phyloP scores from a whole-genome alignment of 2,888 invertebrate genomes.

The Callinectes sapidus region DNA sequence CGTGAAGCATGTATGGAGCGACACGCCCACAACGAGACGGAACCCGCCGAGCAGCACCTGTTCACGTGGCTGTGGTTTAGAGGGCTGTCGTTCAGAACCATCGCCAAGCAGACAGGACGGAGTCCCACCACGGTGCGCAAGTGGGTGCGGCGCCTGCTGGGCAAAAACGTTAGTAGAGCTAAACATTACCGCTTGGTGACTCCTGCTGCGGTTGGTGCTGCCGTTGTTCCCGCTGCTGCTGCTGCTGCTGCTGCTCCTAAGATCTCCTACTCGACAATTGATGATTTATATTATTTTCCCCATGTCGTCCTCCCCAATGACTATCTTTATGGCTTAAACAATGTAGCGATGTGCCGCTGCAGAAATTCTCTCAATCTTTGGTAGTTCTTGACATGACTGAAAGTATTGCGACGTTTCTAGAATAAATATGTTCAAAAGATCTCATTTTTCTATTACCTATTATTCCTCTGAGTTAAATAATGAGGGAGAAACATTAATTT shows the following conservation, averaged over 20 bases:
- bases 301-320: neutral
- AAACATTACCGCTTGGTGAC: neutral
- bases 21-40: neutral
- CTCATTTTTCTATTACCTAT: neutral
- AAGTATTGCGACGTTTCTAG: neutral
- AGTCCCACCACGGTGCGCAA: constrained; percentile 11
- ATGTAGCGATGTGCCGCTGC: neutral
- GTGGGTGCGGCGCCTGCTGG: neutral
- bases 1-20: neutral
- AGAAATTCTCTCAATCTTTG: neutral
- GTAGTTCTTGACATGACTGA: neutral
- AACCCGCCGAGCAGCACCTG: neutral
- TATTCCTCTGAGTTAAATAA: neutral
- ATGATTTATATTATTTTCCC: neutral
- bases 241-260: neutral
- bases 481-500: neutral
- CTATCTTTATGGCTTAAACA: neutral
- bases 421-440: neutral
- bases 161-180: neutral
- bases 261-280: neutral
- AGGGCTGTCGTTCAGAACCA: constrained; percentile 1
- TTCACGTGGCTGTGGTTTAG: neutral
- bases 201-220: neutral
- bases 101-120: neutral
- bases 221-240: neutral